Percentiles rank a stretch among this genome's conserved stretches.
Evolutionary conservation across 1,140 invertebrate species (phyloP).

Genomic region (Panagrolaimus sp.): DNA sequence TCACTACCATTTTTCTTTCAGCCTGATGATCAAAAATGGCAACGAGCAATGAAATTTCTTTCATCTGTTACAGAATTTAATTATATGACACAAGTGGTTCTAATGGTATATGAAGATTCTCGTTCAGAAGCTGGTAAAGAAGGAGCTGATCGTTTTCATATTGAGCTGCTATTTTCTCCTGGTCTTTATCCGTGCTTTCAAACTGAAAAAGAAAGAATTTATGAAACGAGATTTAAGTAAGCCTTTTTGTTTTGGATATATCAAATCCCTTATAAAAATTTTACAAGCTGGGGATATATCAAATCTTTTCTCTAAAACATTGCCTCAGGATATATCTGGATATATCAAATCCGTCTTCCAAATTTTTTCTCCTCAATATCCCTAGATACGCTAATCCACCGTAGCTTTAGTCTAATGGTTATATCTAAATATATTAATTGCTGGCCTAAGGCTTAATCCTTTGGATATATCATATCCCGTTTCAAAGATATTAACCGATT

Average conservation of each 20-base stretch:
- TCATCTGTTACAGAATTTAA: constrained; percentile 94
- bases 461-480: too few relatives aligned
- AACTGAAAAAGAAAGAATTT: constrained; percentile 57
- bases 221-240: constrained; percentile 49
- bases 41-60: constrained; percentile 93
- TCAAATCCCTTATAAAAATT: too few relatives aligned
- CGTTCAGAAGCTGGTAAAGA: constrained; percentile 34
- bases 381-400: too few relatives aligned
- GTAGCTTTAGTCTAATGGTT: too few relatives aligned
- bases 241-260: neutral
- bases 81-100: constrained; percentile 75
- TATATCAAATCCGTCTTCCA: too few relatives aligned
- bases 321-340: too few relatives aligned
- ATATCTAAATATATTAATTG: too few relatives aligned
- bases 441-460: too few relatives aligned
- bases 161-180: constrained; percentile 56
- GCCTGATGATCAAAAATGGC: constrained; percentile 89
- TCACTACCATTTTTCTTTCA: constrained; percentile 11
- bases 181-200: constrained; percentile 55
- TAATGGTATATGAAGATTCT: constrained; percentile 57
- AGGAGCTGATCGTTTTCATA: constrained; percentile 50
- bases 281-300: too few relatives aligned
- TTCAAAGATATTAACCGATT: too few relatives aligned
- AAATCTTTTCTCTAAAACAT: too few relatives aligned
- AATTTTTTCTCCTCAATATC: too few relatives aligned